A percentile compares a stretch with the other conserved stretches of the same genome.
phyloP scores from a whole-genome alignment of 2,888 invertebrate species.

The Coremacera marginata region DNA sequence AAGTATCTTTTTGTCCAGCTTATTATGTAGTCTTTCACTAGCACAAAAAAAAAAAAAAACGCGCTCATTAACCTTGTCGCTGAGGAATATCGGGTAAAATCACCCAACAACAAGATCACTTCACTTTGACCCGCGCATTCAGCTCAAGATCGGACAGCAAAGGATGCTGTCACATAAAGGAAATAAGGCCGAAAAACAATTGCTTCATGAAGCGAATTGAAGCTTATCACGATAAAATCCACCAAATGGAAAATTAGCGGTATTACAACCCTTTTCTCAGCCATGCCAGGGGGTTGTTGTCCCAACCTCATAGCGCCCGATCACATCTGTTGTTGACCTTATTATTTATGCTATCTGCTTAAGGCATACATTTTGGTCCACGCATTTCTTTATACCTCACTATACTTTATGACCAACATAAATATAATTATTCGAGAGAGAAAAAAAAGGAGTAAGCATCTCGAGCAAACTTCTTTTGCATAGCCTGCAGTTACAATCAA shows the following conservation, averaged over 20 bases:
- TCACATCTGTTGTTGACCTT: constrained; percentile 26
- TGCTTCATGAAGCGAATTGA: not conserved
- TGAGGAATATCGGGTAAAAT: not conserved
- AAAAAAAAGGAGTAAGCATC: not conserved
- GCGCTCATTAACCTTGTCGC: constrained; percentile 23
- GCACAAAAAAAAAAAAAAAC: not conserved
- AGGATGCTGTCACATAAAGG: constrained; percentile 16
- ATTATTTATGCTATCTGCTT: not conserved
- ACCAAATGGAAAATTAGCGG: constrained; percentile 33
- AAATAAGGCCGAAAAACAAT: not conserved
- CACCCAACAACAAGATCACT: constrained; percentile 8
- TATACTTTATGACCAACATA: constrained; percentile 24
- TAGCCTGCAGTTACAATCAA: constrained; percentile 29
- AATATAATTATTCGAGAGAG: not conserved
- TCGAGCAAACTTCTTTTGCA: constrained; percentile 6
- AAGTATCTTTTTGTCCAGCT: constrained; percentile 19
- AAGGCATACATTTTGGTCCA: constrained; percentile 13
- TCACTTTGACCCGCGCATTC: constrained; percentile 12
- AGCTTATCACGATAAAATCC: not conserved
- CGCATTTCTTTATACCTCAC: not conserved
- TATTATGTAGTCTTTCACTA: not conserved
- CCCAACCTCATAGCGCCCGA: not conserved
- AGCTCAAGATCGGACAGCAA: constrained; percentile 11
- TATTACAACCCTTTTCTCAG: constrained; percentile 14
- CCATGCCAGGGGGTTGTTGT: not conserved